phyloP scores from a whole-genome alignment of 1,140 invertebrate species.

The Ostrea edulis region DNA sequence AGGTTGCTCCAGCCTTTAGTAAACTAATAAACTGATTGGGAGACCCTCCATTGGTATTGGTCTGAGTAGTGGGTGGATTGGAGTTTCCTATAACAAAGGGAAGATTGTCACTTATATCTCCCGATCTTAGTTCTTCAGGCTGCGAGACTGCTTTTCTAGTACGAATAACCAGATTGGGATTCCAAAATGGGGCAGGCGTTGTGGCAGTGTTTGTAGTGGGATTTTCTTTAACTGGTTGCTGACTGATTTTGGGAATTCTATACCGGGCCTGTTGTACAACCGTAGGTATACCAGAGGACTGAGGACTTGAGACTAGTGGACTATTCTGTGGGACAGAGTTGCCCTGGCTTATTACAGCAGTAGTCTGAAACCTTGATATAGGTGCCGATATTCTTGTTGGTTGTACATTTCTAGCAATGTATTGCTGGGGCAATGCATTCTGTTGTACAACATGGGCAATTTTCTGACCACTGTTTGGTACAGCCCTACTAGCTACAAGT shows the following conservation, averaged over 20 bases:
- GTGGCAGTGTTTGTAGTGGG: slow-evolving; percentile 38
- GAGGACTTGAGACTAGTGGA: slow-evolving; percentile 35
- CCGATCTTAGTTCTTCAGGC: slow-evolving; percentile 7
- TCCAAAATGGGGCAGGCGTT: slow-evolving; percentile 78
- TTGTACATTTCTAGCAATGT: slow-evolving; percentile 20
- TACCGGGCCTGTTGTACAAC: neutral
- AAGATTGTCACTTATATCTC: slow-evolving; percentile 1
- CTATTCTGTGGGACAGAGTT: neutral
- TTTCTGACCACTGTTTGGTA: neutral
- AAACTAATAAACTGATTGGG: slow-evolving; percentile 51
- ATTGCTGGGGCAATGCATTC: slow-evolving; percentile 17
- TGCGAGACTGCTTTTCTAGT: slow-evolving; percentile 79
- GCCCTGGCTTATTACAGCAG: slow-evolving; percentile 33
- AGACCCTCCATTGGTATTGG: neutral
- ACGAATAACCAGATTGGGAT: slow-evolving; percentile 81
- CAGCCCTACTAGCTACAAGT: slow-evolving; percentile 12
- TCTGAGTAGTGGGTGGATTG: slow-evolving; percentile 1
- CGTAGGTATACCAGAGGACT: neutral
- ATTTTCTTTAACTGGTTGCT: neutral
- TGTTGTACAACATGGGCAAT: slow-evolving; percentile 9
- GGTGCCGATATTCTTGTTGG: slow-evolving; percentile 48
- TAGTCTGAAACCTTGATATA: slow-evolving; percentile 51
- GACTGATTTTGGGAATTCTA: slow-evolving; percentile 37
- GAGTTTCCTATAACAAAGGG: slow-evolving; percentile 32
- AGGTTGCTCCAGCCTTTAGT: slow-evolving; percentile 40